phyloP scores from a whole-genome alignment of 1,140 invertebrate species.

The Elymnias hypermnestra region DNA sequence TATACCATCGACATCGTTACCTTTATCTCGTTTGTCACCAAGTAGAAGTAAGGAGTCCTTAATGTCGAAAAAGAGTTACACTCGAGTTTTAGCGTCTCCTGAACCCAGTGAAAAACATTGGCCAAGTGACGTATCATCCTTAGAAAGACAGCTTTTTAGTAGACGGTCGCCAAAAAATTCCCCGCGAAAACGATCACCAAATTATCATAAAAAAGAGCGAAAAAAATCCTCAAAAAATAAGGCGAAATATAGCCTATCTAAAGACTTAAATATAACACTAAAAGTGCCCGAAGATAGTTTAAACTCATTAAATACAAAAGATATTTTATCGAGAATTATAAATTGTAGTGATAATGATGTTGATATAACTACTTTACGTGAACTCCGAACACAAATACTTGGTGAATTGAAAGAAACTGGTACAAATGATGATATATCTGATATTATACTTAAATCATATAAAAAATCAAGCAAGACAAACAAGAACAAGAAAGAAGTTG shows the following conservation, averaged over 20 bases:
- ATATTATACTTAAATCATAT: constrained; percentile 63
- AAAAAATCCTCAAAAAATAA: constrained; percentile 41
- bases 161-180: constrained; percentile 45
- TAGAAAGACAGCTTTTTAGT: constrained; percentile 40
- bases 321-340: constrained; percentile 62
- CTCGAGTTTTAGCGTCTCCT: constrained; percentile 56
- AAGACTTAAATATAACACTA: constrained; percentile 61
- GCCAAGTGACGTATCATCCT: constrained; percentile 14
- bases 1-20: constrained; percentile 27
- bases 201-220: constrained; percentile 42
- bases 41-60: constrained; percentile 15
- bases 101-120: constrained; percentile 33
- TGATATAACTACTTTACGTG: constrained; percentile 58
- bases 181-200: constrained; percentile 29
- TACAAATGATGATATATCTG: constrained; percentile 57
- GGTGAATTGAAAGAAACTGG: constrained; percentile 62
- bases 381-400: constrained; percentile 52
- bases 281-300: constrained; percentile 62
- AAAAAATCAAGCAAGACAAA: constrained; percentile 33
- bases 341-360: constrained; percentile 61
- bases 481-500: constrained; percentile 41
- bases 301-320: constrained; percentile 55
- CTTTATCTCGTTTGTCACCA: constrained; percentile 8
- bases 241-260: constrained; percentile 22
- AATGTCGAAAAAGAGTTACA: constrained; percentile 43